Conservation (phyloP, 2,113 vertebrate species). For the Pachypanchax playfairii region DNA sequence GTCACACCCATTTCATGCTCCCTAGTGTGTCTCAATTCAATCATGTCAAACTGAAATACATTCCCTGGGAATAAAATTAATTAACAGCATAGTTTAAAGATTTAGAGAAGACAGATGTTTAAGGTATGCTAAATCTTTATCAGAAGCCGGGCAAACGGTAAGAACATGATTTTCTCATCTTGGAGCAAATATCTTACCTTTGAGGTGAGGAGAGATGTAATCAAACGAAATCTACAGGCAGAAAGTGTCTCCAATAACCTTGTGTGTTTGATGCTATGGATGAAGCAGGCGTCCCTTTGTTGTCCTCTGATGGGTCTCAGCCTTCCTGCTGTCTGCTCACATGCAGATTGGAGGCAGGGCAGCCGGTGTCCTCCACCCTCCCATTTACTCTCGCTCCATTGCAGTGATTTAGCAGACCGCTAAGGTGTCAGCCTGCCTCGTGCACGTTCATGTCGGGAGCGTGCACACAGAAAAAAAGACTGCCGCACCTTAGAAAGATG, state of each 20-base stretch:
- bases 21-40: constrained; percentile 10
- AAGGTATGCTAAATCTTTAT: background rate
- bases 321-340: constrained; percentile 46
- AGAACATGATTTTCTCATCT: background rate
- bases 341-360: constrained; percentile 70
- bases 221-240: constrained; percentile 5
- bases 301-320: constrained; percentile 47
- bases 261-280: constrained; percentile 37
- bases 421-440: constrained; percentile 42
- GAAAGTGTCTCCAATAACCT: constrained; percentile 29
- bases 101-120: background rate
- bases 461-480: background rate
- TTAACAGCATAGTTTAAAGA: background rate
- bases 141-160: background rate
- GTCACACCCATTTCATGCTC: constrained; percentile 72
- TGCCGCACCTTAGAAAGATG: background rate
- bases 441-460: constrained; percentile 21
- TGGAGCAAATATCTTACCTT: constrained; percentile 63
- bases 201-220: constrained; percentile 41
- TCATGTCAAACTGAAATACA: constrained; percentile 5
- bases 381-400: constrained; percentile 47
- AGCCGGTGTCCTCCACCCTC: constrained; percentile 78
- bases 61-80: background rate
- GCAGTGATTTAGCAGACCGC: constrained; percentile 64
- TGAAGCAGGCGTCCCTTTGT: constrained; percentile 73